Percentiles rank a stretch among this genome's conserved stretches.
Evolutionary conservation across 2,888 invertebrate species (phyloP).

Genomic region (Priocnemis perturbator): DNA sequence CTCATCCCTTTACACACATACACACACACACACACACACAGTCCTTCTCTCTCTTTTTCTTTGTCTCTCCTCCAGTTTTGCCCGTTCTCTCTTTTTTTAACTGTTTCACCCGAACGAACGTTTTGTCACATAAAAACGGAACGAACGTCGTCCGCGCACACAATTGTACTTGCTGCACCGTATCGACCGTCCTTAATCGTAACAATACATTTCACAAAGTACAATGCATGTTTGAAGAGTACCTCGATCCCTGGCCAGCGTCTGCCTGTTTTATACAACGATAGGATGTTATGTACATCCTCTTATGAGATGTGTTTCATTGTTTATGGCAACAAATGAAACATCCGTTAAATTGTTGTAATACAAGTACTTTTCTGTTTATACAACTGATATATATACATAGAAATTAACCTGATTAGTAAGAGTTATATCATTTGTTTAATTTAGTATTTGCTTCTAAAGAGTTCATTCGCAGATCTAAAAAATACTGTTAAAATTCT

Average conservation of each 20-base stretch:
- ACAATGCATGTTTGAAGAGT: constrained; percentile 40
- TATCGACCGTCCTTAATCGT: constrained; percentile 33
- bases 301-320: background rate
- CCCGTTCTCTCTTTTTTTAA: constrained; percentile 2
- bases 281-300: constrained; percentile 36
- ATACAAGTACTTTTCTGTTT: background rate
- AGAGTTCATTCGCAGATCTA: too few species aligned
- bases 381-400: too few species aligned
- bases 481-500: too few species aligned
- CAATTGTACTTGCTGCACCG: constrained; percentile 29
- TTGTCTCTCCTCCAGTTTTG: background rate
- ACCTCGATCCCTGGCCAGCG: constrained; percentile 44
- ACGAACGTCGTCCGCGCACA: constrained; percentile 6
- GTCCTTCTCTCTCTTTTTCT: background rate
- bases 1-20: background rate
- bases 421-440: too few species aligned
- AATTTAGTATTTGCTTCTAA: too few species aligned
- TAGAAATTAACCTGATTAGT: too few species aligned
- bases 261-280: constrained; percentile 43
- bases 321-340: background rate
- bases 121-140: background rate
- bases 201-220: constrained; percentile 31
- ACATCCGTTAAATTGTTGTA: too few species aligned
- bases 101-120: background rate
- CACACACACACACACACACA: too few species aligned